phyloP scores from a whole-genome alignment of 2,888 invertebrate genomes.

The Lutraria lutraria region DNA sequence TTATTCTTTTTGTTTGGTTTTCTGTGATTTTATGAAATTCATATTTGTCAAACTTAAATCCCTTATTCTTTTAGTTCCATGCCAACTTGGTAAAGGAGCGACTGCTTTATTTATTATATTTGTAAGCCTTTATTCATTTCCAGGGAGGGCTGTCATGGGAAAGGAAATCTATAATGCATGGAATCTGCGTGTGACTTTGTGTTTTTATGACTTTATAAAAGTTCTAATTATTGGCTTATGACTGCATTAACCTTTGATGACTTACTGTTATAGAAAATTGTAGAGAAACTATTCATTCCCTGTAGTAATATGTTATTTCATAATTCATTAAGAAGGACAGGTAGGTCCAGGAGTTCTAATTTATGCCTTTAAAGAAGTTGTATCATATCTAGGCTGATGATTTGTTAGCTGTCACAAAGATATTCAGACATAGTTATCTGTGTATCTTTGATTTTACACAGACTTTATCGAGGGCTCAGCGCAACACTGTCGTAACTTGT shows the following conservation, averaged over 20 bases:
- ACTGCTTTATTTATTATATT: background rate
- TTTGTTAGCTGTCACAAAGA: background rate
- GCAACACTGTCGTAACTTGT: too few species aligned
- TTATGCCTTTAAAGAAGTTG: background rate
- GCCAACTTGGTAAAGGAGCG: background rate
- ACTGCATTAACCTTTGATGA: background rate
- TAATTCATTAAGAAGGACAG: conserved; percentile 13
- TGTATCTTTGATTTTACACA: too few species aligned
- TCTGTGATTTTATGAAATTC: too few species aligned
- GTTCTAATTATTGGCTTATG: conserved; percentile 3
- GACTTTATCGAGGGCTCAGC: too few species aligned
- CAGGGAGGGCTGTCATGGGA: background rate
- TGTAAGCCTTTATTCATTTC: background rate
- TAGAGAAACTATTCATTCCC: background rate
- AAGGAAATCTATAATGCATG: conserved; percentile 3
- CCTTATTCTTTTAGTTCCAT: background rate
- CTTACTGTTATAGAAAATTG: background rate
- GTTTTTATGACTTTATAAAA: background rate
- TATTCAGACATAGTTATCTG: too few species aligned
- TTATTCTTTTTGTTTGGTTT: too few species aligned
- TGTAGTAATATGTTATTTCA: background rate
- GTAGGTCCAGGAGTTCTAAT: background rate
- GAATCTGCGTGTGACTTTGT: background rate
- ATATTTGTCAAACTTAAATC: background rate
- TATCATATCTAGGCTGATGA: background rate